Evolutionary conservation across 2,888 invertebrate genomes (phyloP).

Genomic region (Parnassius orleans): DNA sequence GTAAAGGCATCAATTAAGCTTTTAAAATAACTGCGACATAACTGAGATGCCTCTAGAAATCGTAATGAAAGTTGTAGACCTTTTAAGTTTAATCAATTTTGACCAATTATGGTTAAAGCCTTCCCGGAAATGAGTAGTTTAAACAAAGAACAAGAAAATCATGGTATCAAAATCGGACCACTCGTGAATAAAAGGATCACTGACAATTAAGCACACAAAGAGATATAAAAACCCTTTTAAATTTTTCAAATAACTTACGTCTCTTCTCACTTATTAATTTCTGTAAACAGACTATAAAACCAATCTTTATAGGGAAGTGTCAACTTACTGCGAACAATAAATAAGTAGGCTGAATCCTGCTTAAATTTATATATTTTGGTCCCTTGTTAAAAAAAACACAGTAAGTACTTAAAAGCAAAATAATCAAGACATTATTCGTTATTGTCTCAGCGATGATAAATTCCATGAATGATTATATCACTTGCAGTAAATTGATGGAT

Average conservation of each 20-base stretch:
- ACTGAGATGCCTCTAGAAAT: slow-evolving; percentile 20
- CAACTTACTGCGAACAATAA: no score
- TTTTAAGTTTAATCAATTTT: slow-evolving; percentile 14
- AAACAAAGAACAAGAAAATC: slow-evolving; percentile 18
- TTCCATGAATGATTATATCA: slow-evolving; percentile 15
- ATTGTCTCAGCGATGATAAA: slow-evolving; percentile 17
- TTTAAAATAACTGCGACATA: slow-evolving; percentile 10
- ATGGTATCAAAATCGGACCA: slow-evolving; percentile 13
- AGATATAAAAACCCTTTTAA: neutral
- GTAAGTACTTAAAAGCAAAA: slow-evolving; percentile 7
- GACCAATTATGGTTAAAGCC: slow-evolving; percentile 19
- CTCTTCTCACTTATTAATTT: neutral
- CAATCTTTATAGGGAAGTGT: no score
- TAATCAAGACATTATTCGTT: slow-evolving; percentile 24
- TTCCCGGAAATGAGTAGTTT: slow-evolving; percentile 18
- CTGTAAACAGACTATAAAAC: no score
- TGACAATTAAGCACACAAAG: neutral
- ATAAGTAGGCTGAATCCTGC: no score
- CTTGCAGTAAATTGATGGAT: slow-evolving; percentile 25
- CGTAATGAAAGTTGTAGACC: slow-evolving; percentile 23
- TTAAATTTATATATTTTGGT: no score
- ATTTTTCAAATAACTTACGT: neutral
- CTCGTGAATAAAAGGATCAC: slow-evolving; percentile 8
- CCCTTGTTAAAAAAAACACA: slow-evolving; percentile 1
- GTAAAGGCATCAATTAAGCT: slow-evolving; percentile 1